These are phyloP conservation scores for Chaunax sp. DNA, from an alignment of 2,797 vertebrate genomes.

Conservation along the genomic window DNA sequence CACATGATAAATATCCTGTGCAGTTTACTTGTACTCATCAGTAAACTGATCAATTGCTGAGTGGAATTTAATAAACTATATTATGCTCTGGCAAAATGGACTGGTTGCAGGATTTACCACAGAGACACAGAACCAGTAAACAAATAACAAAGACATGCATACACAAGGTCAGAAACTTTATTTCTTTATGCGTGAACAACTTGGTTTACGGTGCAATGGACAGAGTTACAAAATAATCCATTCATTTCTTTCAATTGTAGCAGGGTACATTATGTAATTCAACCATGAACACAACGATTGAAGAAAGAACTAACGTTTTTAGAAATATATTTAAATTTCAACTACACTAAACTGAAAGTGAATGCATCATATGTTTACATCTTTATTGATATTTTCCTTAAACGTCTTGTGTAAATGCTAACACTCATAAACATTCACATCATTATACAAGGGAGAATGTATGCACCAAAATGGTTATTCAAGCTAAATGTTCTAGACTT, in stretches of 20 bases:
- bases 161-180: conserved; percentile 37
- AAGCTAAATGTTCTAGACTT: too few species aligned
- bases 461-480: too few species aligned
- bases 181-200: conserved; percentile 14
- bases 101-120: not conserved
- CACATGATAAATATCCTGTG: not conserved
- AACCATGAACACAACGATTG: conserved; percentile 1
- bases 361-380: not conserved
- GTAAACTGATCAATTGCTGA: not conserved
- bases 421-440: too few species aligned
- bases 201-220: not conserved
- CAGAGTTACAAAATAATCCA: too few species aligned
- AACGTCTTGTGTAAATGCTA: too few species aligned
- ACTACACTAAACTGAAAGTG: not conserved
- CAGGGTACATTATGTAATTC: not conserved
- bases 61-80: conserved; percentile 1
- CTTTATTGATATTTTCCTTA: too few species aligned
- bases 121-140: not conserved
- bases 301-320: too few species aligned
- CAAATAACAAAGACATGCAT: not conserved
- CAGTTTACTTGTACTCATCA: not conserved
- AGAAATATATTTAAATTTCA: not conserved
- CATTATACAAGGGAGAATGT: too few species aligned
- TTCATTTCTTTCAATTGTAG: not conserved
- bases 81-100: not conserved